A percentile compares a stretch with the other conserved stretches of the same genome.
Conservation (phyloP, 2,888 invertebrate genomes). For the Ethmia dodecea region DNA sequence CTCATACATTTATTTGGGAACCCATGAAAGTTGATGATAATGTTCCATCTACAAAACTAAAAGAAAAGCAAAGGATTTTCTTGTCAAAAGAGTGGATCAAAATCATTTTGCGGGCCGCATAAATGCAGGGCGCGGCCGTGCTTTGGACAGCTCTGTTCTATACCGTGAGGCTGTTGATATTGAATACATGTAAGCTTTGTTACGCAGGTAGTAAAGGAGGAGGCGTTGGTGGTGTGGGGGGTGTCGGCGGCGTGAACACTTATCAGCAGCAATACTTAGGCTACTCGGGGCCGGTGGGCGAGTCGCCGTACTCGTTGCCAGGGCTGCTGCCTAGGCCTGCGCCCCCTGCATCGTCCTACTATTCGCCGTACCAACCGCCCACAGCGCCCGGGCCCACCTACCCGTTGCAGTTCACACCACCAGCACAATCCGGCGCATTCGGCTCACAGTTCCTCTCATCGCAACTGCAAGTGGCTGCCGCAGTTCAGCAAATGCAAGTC, state of each 20-base stretch:
- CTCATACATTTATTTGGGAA: no score
- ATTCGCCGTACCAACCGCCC: slow-evolving; percentile 68
- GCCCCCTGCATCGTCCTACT: slow-evolving; percentile 67
- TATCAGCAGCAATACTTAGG: slow-evolving; percentile 72
- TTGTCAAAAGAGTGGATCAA: no score
- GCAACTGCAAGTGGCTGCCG: slow-evolving; percentile 66
- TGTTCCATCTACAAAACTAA: no score
- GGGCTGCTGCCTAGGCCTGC: slow-evolving; percentile 68
- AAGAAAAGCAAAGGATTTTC: no score
- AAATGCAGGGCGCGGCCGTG: no score
- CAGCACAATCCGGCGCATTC: slow-evolving; percentile 72
- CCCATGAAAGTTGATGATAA: no score
- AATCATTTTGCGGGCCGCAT: no score
- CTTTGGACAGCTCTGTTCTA: no score
- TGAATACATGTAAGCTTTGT: neutral
- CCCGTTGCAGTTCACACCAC: slow-evolving; percentile 80
- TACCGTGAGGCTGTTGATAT: neutral
- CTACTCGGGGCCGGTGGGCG: slow-evolving; percentile 65
- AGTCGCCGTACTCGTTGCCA: slow-evolving; percentile 61
- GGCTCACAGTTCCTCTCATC: slow-evolving; percentile 66
- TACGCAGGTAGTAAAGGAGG: slow-evolving; percentile 59
- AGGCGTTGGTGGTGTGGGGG: slow-evolving; percentile 53
- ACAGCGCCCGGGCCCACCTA: slow-evolving; percentile 79
- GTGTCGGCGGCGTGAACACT: slow-evolving; percentile 64
- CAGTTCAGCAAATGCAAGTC: slow-evolving; percentile 72